These are phyloP conservation scores for Collichthys lucidus DNA, from an alignment of 2,113 vertebrate genomes.

Conservation along the genomic window DNA sequence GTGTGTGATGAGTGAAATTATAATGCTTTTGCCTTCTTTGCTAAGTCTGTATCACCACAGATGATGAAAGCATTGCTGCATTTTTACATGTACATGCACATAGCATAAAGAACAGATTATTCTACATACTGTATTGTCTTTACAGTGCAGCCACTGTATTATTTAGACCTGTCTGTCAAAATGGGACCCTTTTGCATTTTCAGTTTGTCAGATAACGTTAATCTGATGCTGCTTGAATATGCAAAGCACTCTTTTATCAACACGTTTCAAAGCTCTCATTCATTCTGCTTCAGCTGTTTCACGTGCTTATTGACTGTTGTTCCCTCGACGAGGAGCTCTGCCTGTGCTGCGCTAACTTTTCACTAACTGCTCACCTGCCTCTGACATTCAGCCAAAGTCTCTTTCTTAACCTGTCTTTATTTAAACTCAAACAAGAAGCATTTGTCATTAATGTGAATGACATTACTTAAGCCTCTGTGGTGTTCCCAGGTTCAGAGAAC, in stretches of 20 bases:
- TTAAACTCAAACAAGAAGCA: slow-evolving; percentile 16
- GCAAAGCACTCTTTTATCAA: neutral
- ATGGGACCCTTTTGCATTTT: slow-evolving; percentile 14
- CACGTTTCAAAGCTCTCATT: slow-evolving; percentile 7
- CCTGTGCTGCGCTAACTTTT: slow-evolving; percentile 1
- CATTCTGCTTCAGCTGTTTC: slow-evolving; percentile 14
- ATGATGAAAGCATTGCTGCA: slow-evolving; percentile 41
- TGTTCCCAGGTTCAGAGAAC: slow-evolving; percentile 75
- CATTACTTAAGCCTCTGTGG: slow-evolving; percentile 8
- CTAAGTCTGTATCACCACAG: slow-evolving; percentile 5
- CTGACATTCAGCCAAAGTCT: slow-evolving; percentile 12
- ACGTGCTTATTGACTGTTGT: neutral
- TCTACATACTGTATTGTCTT: neutral
- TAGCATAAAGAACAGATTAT: neutral
- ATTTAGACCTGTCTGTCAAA: slow-evolving; percentile 22
- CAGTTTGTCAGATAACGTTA: slow-evolving; percentile 8
- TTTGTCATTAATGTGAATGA: neutral
- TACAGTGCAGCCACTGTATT: neutral
- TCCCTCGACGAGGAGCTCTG: neutral
- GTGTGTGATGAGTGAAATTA: neutral
- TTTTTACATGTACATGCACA: slow-evolving; percentile 7
- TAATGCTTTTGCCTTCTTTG: neutral
- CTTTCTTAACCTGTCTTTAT: slow-evolving; percentile 3
- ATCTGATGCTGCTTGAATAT: slow-evolving; percentile 5
- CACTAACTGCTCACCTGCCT: slow-evolving; percentile 22